phyloP scores from a whole-genome alignment of 2,797 vertebrate genomes.

The Muraenolepis orangiensis region DNA sequence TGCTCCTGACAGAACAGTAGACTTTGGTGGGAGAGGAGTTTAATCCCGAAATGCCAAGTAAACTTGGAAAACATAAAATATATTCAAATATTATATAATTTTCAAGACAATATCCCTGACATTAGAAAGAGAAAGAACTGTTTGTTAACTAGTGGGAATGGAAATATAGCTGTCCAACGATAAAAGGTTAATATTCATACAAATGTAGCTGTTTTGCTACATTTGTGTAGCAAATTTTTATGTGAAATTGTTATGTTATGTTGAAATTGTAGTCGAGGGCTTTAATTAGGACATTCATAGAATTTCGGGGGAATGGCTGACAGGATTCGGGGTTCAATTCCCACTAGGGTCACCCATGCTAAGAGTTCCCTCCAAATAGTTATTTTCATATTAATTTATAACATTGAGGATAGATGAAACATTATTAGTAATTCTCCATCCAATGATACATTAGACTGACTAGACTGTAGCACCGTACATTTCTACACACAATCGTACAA shows the following conservation, averaged over 20 bases:
- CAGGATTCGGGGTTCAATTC: not conserved
- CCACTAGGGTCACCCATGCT: not conserved
- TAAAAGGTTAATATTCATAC: too few species aligned
- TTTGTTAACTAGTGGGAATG: not conserved
- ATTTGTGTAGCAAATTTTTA: not conserved
- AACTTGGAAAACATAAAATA: not conserved
- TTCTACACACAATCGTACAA: too few species aligned
- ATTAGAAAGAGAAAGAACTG: not conserved
- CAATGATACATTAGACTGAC: slow-evolving; percentile 24
- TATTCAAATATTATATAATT: not conserved
- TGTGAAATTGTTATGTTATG: too few species aligned
- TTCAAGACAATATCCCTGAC: too few species aligned
- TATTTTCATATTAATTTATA: not conserved
- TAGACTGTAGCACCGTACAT: slow-evolving; percentile 22
- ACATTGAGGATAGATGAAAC: not conserved
- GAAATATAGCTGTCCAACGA: not conserved
- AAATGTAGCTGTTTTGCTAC: not conserved
- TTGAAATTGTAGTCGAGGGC: too few species aligned
- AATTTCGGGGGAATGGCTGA: not conserved
- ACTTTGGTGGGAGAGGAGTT: slow-evolving; percentile 21
- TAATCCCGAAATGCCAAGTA: slow-evolving; percentile 29
- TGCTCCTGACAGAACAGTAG: slow-evolving; percentile 15
- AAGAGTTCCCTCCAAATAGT: not conserved
- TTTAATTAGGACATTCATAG: not conserved
- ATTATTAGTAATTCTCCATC: not conserved